phyloP scores from a whole-genome alignment of 2,888 invertebrate genomes.

The Epistrophe eligans region DNA sequence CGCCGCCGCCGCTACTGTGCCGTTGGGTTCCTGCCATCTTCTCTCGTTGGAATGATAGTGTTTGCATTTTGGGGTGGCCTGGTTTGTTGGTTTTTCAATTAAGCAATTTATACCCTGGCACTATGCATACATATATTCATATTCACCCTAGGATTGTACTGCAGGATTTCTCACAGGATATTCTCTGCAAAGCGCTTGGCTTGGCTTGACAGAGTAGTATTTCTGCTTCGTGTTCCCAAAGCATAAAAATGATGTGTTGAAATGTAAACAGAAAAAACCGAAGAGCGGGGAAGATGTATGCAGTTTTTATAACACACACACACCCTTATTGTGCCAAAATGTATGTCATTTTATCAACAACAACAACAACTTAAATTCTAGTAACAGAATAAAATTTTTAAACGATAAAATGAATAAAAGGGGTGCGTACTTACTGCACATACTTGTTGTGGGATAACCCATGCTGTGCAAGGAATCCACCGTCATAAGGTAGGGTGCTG shows the following conservation, averaged over 20 bases:
- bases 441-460: slow-evolving; percentile 87
- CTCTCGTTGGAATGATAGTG: slow-evolving; percentile 43
- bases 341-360: slow-evolving; percentile 47
- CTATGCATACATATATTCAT: not conserved
- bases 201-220: not conserved
- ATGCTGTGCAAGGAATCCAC: slow-evolving; percentile 88
- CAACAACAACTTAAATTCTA: not conserved
- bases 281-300: not conserved
- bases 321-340: slow-evolving; percentile 55
- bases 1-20: not conserved
- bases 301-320: slow-evolving; percentile 44
- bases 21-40: slow-evolving; percentile 43
- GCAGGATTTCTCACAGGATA: slow-evolving; percentile 18
- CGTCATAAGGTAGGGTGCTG: slow-evolving; percentile 86
- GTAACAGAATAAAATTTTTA: slow-evolving; percentile 17
- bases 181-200: slow-evolving; percentile 1
- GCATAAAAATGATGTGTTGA: slow-evolving; percentile 44
- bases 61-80: slow-evolving; percentile 63
- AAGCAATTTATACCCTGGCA: slow-evolving; percentile 65
- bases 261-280: slow-evolving; percentile 43
- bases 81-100: slow-evolving; percentile 75
- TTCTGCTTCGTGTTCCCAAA: slow-evolving; percentile 7
- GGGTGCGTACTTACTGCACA: slow-evolving; percentile 76
- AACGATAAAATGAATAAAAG: slow-evolving; percentile 15
- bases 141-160: slow-evolving; percentile 40